phyloP scores from a whole-genome alignment of 1,140 invertebrate genomes.

The Tribolium castaneum region DNA sequence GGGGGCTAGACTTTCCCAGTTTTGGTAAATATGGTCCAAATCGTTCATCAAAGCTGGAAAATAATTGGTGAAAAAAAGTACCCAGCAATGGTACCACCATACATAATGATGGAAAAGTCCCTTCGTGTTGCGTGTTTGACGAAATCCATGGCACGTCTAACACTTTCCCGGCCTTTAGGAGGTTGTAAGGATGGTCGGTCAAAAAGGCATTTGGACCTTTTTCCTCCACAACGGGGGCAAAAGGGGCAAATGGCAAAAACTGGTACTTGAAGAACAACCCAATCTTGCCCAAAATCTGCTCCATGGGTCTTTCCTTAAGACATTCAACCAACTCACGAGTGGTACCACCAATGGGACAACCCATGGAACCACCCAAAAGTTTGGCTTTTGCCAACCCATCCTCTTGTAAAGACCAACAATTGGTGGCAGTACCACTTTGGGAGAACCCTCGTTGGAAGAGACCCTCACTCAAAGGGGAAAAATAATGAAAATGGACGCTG shows the following conservation, averaged over 20 bases:
- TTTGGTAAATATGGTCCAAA: slow-evolving; percentile 66
- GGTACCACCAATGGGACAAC: slow-evolving; percentile 71
- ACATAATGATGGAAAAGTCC: slow-evolving; percentile 55
- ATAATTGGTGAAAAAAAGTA: too few relatives aligned
- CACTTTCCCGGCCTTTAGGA: slow-evolving; percentile 65
- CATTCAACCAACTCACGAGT: slow-evolving; percentile 76
- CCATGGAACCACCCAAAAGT: slow-evolving; percentile 73
- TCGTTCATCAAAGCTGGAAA: slow-evolving; percentile 42
- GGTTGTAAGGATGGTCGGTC: slow-evolving; percentile 65
- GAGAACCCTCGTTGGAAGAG: slow-evolving; percentile 79
- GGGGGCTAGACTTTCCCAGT: slow-evolving; percentile 71
- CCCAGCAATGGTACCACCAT: background rate
- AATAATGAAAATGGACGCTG: slow-evolving; percentile 71
- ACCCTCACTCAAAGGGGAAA: slow-evolving; percentile 67
- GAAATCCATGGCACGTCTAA: slow-evolving; percentile 62
- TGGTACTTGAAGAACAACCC: slow-evolving; percentile 34
- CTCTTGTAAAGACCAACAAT: slow-evolving; percentile 77
- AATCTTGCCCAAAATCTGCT: background rate
- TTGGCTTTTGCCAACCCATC: slow-evolving; percentile 75
- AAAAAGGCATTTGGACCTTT: slow-evolving; percentile 66
- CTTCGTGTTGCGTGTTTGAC: slow-evolving; percentile 60
- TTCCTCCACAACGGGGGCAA: slow-evolving; percentile 58
- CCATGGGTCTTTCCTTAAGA: slow-evolving; percentile 64
- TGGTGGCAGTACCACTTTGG: slow-evolving; percentile 80
- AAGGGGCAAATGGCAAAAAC: slow-evolving; percentile 57